Percentiles rank a stretch among this genome's conserved stretches.
Conservation (phyloP, 2,888 invertebrate genomes). For the Xylota sylvarum region DNA sequence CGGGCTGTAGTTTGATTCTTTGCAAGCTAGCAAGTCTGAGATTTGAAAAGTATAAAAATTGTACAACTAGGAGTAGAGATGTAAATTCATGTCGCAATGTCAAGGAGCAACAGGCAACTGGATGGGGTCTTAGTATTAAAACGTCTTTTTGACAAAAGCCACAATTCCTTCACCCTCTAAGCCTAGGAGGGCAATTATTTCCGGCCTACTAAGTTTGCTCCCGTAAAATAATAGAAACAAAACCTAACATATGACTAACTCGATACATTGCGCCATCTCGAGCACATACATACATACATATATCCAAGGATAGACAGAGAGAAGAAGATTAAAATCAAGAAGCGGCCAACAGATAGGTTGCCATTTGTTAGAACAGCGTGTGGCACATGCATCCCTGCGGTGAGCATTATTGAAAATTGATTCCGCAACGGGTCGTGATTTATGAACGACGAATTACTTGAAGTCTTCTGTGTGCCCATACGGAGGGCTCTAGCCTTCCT, state of each 20-base stretch:
- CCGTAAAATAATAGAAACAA: not conserved
- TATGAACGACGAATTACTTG: slow-evolving; percentile 76
- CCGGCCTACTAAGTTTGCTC: slow-evolving; percentile 36
- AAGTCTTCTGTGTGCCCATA: slow-evolving; percentile 52
- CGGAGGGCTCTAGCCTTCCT: slow-evolving; percentile 40
- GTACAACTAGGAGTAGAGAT: too few species aligned
- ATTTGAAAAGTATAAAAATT: too few species aligned
- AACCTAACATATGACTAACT: slow-evolving; percentile 23
- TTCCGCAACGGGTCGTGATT: slow-evolving; percentile 78
- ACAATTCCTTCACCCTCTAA: too few species aligned
- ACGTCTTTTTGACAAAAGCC: too few species aligned
- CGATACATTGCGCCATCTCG: slow-evolving; percentile 37
- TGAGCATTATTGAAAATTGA: slow-evolving; percentile 80
- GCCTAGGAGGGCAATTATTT: slow-evolving; percentile 55
- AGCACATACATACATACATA: too few species aligned
- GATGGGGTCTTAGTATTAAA: too few species aligned
- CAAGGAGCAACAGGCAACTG: too few species aligned
- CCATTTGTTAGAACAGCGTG: slow-evolving; percentile 80
- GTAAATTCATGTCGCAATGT: too few species aligned
- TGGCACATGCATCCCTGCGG: slow-evolving; percentile 78
- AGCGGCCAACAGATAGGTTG: slow-evolving; percentile 78
- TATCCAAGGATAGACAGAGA: slow-evolving; percentile 53
- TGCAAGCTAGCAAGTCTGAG: too few species aligned
- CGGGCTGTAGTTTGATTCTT: too few species aligned
- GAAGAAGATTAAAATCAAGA: slow-evolving; percentile 79